phyloP scores from a whole-genome alignment of 2,888 invertebrate genomes.

The Napeogenes inachia region DNA sequence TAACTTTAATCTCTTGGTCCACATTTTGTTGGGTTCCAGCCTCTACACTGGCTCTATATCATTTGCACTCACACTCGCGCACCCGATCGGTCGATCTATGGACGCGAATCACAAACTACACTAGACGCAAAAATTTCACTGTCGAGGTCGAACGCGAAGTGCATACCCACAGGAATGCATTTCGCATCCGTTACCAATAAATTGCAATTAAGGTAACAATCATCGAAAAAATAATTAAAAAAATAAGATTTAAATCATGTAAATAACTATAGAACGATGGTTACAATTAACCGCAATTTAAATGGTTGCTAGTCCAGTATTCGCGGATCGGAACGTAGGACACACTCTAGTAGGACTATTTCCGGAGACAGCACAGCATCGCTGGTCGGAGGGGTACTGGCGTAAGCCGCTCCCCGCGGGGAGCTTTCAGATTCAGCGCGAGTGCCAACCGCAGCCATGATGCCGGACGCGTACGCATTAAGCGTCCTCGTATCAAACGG shows the following conservation, averaged over 20 bases:
- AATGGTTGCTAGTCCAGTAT: conserved; percentile 41
- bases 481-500: conserved; percentile 20
- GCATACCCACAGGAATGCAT: conserved; percentile 59
- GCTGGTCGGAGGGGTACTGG: conserved; percentile 78
- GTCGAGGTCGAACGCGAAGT: conserved; percentile 45
- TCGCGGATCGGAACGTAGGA: conserved; percentile 49
- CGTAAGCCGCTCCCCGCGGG: conserved; percentile 54
- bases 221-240: background rate
- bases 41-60: conserved; percentile 68
- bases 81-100: conserved; percentile 68
- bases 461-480: conserved; percentile 24
- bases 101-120: conserved; percentile 59
- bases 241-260: background rate
- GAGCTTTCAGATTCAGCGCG: conserved; percentile 59
- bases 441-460: conserved; percentile 34
- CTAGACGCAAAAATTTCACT: conserved; percentile 47
- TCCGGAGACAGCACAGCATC: conserved; percentile 79
- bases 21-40: conserved; percentile 70
- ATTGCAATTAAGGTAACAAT: conserved; percentile 41
- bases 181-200: conserved; percentile 53
- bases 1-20: conserved; percentile 71
- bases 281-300: conserved; percentile 56
- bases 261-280: conserved; percentile 12
- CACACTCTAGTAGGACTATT: conserved; percentile 65
- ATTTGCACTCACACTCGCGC: conserved; percentile 76